Evolutionary conservation across 1,140 invertebrate genomes (phyloP), one percentile per base, ranked within the genome.

Genomic region (Hirudo medicinalis): DNA sequence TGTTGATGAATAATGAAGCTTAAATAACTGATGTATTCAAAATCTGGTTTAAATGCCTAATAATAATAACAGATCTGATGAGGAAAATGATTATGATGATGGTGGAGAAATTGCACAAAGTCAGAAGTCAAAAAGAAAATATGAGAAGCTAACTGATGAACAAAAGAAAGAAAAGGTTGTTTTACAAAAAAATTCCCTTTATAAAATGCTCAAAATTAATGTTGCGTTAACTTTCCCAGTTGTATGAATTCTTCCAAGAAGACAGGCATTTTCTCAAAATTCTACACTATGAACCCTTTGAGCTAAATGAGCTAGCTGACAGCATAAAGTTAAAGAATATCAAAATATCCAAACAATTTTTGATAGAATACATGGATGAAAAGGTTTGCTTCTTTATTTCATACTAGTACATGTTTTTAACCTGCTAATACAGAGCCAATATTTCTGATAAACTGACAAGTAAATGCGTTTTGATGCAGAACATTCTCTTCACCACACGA

Each of bases 161-260:
- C 57, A 63, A 32, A 63, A 63, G 29, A 63, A 63, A 32, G 57
- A 63, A 63, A 63, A 63, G 57, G 57, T 63, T 63, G 57, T 63
- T 63, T 22, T 13, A 63, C 9, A 25, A 63, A 63, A 25, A 25
- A 11, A 22, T 63, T 22, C 22, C 22, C 17, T 63, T 15, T 25
- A 25, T 57, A 4, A n/a, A 57, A n/a, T 9, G 9, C 2, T 57
- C 2, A 57, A 20, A 63, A 25, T 22, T 63, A 25, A 63, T 63
- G 17, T 63, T 63, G 1, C 9, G 8, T 63, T 32, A 63, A 15
- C 9, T 4, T 32, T 63, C 19, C 9, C 57, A 63, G 57, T 63
- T 63, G 15, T 63, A 6, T 63, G 3, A 63, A 32, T 63, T 63
- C 20, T 63, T 63, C 19, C 11, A 63, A 22, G 9, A 32, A 22